These are phyloP conservation scores for human (Homo sapiens) DNA, from an alignment of 2,113 vertebrate genomes.

Conservation along the genomic window DNA sequence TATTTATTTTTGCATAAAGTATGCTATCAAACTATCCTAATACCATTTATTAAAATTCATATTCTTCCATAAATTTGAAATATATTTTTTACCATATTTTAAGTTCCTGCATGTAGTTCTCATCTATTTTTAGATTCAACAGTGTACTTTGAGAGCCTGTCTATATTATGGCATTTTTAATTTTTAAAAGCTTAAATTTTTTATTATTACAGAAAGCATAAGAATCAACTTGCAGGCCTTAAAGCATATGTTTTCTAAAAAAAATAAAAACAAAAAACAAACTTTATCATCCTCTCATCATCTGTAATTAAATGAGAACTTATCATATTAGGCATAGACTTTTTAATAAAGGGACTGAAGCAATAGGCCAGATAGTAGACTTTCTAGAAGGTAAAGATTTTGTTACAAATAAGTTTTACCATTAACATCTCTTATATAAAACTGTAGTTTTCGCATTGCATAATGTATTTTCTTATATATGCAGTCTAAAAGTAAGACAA, in stretches of 20 bases:
- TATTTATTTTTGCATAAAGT: neutral
- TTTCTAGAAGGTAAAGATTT: constrained; percentile 43
- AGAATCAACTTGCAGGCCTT: neutral
- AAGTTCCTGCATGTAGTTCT: constrained; percentile 4
- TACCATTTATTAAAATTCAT: neutral
- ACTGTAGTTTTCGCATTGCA: neutral
- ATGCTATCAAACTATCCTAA: neutral
- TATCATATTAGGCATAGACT: neutral
- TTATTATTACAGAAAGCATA: neutral
- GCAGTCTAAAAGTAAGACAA: constrained; percentile 11
- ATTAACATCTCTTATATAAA: neutral
- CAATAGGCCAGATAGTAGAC: neutral
- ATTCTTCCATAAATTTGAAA: neutral
- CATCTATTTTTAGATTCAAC: neutral
- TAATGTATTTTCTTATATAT: neutral
- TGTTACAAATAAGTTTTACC: constrained; percentile 27
- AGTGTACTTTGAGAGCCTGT: neutral
- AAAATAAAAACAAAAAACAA: neutral
- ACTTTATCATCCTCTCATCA: neutral
- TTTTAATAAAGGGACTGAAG: constrained; percentile 21
- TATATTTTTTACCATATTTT: neutral
- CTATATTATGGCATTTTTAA: neutral
- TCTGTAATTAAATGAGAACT: constrained; percentile 29
- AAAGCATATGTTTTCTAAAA: neutral
- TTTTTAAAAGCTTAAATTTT: neutral